Base-by-base conservation (phyloP, 1,140 invertebrate species). In the Diuraphis noxia region DNA sequence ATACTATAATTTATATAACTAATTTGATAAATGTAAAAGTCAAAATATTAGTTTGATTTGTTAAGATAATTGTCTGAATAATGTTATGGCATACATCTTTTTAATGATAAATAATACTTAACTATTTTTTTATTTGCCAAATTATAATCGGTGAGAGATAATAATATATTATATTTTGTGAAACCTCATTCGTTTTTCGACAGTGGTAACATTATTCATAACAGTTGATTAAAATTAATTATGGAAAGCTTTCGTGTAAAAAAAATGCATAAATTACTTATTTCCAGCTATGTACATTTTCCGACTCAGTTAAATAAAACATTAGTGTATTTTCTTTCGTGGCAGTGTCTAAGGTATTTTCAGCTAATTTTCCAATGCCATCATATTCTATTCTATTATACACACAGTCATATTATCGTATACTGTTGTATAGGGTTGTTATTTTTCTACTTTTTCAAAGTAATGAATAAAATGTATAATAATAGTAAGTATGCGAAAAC, bases 191-290 rank as follows among this genome's bases (percentile, higher is more conserved):
- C 30, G 30, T 72, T 72, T 72, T 72, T n/a, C 13, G 13, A 72
- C 30, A 72, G n/a, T 72, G 13, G n/a, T n/a, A 46, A 43, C 2
- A 8, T 72, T 72, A 72, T 85, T 85, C 40, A 43, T n/a, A 85
- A 43, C 30, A 38, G 30, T 85, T 85, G 82, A 85, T 85, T 85
- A 85, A 85, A 85, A 85, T 85, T 34, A 85, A 82, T 85, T 21
- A 43, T n/a, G n/a, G 17, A 43, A 46, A 85, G 23, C 40, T 85
- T 43, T 5, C n/a, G 17, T 6, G 46, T 10, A 36, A 86, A 46
- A 86, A 86, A 86, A 86, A 23, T 49, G 43, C 6, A 86, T 86
- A 49, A 49, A 49, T 49, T 34, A 49, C 43, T 49, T 72, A 72
- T n/a, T 72, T 34, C 25, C 43, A 30, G 38, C 46, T 49, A 86